Evolutionary conservation across 23 tunicate genomes (phyloP), one percentile per base, ranked within the genome.

Genomic region (Styela plicata): DNA sequence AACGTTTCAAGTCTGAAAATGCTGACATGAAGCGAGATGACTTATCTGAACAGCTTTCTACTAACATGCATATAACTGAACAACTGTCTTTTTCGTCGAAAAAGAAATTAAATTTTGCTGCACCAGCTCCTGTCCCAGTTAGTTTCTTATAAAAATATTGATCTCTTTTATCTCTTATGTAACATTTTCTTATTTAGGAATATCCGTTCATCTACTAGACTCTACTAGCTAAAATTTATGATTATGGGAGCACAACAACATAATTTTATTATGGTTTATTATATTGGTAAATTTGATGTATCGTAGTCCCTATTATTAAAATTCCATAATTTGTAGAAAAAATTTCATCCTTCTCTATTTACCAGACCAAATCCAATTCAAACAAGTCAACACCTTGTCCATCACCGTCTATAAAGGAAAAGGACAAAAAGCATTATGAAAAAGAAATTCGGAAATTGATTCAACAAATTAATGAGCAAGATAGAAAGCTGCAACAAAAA

Each of bases 391-490:
- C 81, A 24, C 81, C 80, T 21, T 5, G 36, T 21, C 77, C 32
- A 30, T 74, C 74, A 2, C 87, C 87, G 33, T 52, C 32, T 18
- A 61, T 74, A 32, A 70, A 52, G 2, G 32, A 63, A 28, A 74
- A 74, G 53, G 79, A 84, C 32, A 74, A 84, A 74, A 61, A 64
- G 63, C 67, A 30, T 22, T 74, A 74, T 74, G 80, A 84, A 84
- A 74, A 31, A 64, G 87, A 84, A 91, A 93, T 88, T 24, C 82
- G 85, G 30, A 86, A 75, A 31, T 71, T 93, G 30, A 29, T 93
- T 33, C 93, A 85, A 31, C 90, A 86, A 78, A 74, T 88, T 69
- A 88, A 67, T 44, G 90, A 93, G 19, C 82, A 91, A 32, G 93
- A 93, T 34, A 76, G 36, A 27, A 91, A 93, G 3, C 27, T 93